Conservation (phyloP, 2,797 vertebrate genomes). For the Arremon brunneinucha region DNA sequence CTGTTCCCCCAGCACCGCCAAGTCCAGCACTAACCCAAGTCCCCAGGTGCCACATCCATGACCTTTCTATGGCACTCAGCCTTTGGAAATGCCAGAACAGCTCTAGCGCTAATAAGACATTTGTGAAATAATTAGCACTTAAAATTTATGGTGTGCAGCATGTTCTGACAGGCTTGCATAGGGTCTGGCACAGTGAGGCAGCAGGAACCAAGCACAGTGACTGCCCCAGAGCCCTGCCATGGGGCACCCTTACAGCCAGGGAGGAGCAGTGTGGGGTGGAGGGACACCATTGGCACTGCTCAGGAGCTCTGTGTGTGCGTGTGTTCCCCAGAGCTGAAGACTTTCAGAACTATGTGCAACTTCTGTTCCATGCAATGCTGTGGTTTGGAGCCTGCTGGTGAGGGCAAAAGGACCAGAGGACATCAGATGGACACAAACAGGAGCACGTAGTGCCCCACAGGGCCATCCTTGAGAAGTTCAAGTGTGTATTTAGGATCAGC, state of each 20-base stretch:
- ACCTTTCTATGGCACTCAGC: not conserved
- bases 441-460: accelerated
- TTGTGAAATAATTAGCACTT: not conserved
- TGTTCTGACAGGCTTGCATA: not conserved
- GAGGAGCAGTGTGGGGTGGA: not conserved
- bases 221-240: not conserved
- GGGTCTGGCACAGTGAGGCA: not conserved
- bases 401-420: not conserved
- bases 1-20: not conserved
- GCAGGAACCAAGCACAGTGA: not conserved
- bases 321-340: not conserved
- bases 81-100: not conserved
- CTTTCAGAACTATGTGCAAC: not conserved
- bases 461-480: not conserved
- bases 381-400: not conserved
- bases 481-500: not conserved
- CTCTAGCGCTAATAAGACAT: not conserved
- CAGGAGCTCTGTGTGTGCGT: not conserved
- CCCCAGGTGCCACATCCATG: not conserved
- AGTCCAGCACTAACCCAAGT: not conserved
- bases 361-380: not conserved
- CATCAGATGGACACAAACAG: not conserved
- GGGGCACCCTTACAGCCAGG: not conserved
- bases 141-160: not conserved
- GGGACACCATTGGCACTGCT: not conserved